These are phyloP conservation scores for Pogonomyrmex californicus DNA, from an alignment of 1,140 invertebrate genomes.

Conservation along the genomic window DNA sequence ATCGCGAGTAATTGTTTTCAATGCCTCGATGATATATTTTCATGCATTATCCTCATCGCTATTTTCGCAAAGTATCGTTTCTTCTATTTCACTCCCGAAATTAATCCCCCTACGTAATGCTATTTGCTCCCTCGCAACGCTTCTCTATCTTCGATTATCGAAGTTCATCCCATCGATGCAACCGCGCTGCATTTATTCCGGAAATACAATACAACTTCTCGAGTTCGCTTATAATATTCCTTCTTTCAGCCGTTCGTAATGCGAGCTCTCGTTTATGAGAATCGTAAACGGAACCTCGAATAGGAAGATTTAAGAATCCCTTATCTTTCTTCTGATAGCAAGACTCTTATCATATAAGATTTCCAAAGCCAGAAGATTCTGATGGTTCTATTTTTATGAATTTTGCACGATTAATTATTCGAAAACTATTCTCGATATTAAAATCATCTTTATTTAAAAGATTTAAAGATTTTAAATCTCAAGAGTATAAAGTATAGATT, in stretches of 20 bases:
- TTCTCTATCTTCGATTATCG: conserved; percentile 13
- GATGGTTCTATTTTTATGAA: not conserved
- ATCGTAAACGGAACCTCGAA: not conserved
- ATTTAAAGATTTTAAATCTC: not conserved
- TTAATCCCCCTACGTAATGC: conserved; percentile 4
- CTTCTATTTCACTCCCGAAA: not conserved
- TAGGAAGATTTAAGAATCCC: conserved; percentile 1
- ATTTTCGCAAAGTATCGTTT: conserved; percentile 24
- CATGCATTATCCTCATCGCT: not conserved
- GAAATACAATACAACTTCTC: conserved; percentile 17
- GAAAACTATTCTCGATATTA: not conserved
- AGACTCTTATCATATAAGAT: not conserved
- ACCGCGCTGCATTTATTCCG: not conserved
- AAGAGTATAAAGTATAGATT: not conserved
- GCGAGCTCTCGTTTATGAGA: not conserved
- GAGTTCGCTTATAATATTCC: conserved; percentile 22
- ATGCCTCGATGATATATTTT: conserved; percentile 35
- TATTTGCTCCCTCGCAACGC: not conserved
- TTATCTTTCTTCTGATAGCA: not conserved
- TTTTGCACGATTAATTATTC: not conserved
- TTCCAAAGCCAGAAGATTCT: not conserved
- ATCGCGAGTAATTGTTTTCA: conserved; percentile 66
- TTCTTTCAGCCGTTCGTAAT: conserved; percentile 4
- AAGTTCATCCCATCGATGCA: conserved; percentile 1
- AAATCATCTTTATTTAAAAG: not conserved